Evolutionary conservation across 1,140 invertebrate genomes (phyloP).

Genomic region (Cydia strobilella): DNA sequence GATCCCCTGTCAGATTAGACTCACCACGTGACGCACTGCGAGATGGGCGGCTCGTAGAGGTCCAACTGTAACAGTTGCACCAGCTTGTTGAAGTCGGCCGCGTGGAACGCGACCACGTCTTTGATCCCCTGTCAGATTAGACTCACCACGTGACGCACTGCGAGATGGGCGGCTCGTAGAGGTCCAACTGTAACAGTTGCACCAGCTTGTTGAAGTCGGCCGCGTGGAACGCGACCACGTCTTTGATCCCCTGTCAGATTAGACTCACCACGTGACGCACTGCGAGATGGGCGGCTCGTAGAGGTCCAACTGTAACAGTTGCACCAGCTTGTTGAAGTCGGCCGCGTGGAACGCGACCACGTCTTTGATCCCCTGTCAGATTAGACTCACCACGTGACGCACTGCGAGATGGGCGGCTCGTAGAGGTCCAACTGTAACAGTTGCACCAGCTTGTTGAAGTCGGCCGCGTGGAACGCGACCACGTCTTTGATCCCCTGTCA

Average conservation of each 20-base stretch:
- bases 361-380: too few species aligned
- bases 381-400: constrained; percentile 82
- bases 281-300: constrained; percentile 99
- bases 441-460: constrained; percentile 96
- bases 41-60: constrained; percentile 98
- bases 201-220: constrained; percentile 95
- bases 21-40: constrained; percentile 87
- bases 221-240: constrained; percentile 89
- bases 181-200: constrained; percentile 95
- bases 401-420: constrained; percentile 98
- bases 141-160: constrained; percentile 86
- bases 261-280: constrained; percentile 83
- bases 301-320: constrained; percentile 96
- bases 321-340: constrained; percentile 95
- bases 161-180: constrained; percentile 98
- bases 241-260: too few species aligned
- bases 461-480: constrained; percentile 85
- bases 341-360: constrained; percentile 88
- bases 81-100: constrained; percentile 93
- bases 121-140: too few species aligned
- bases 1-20: too few species aligned
- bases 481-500: too few species aligned
- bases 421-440: constrained; percentile 97
- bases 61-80: constrained; percentile 97
- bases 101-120: constrained; percentile 91